A percentile compares a stretch with the other conserved stretches of the same genome.
These are phyloP conservation scores for Malurus melanocephalus DNA, from an alignment of 2,113 vertebrate genomes.

Conservation along the genomic window DNA sequence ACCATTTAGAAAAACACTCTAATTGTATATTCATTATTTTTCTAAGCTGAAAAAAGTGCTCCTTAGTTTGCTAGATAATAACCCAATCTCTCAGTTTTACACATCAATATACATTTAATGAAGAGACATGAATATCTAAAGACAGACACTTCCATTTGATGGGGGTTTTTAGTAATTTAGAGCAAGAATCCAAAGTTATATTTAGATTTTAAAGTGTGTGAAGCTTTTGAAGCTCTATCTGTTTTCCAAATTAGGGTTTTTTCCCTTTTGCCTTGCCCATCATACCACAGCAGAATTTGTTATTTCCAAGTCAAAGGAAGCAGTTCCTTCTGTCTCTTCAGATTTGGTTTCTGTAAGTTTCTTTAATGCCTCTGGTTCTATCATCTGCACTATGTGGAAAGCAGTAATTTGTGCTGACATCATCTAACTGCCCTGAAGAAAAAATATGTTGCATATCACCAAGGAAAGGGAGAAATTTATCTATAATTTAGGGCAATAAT, in stretches of 20 bases:
- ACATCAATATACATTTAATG: background rate
- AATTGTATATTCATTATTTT: background rate
- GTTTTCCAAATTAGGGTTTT: background rate
- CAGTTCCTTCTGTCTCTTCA: slow-evolving; percentile 31
- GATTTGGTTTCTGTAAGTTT: background rate
- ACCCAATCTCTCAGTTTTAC: background rate
- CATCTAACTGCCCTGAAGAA: slow-evolving; percentile 41
- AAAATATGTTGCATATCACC: slow-evolving; percentile 35
- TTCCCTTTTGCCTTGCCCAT: background rate
- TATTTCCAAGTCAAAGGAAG: slow-evolving; percentile 33
- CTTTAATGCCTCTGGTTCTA: slow-evolving; percentile 25
- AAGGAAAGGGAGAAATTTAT: background rate
- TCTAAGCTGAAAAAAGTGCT: background rate
- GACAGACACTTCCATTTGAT: background rate
- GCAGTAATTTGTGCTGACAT: slow-evolving; percentile 54
- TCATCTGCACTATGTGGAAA: slow-evolving; percentile 7
- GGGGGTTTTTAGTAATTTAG: background rate
- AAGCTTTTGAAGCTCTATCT: background rate
- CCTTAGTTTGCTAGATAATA: background rate
- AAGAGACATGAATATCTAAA: background rate
- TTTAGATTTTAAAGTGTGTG: background rate
- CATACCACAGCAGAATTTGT: background rate
- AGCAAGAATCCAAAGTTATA: background rate
- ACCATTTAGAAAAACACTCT: background rate
- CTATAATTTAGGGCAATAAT: slow-evolving; percentile 38